These are phyloP conservation scores for Acrossocheilus wenchowensis DNA, from an alignment of 2,797 vertebrate species.

Conservation along the genomic window DNA sequence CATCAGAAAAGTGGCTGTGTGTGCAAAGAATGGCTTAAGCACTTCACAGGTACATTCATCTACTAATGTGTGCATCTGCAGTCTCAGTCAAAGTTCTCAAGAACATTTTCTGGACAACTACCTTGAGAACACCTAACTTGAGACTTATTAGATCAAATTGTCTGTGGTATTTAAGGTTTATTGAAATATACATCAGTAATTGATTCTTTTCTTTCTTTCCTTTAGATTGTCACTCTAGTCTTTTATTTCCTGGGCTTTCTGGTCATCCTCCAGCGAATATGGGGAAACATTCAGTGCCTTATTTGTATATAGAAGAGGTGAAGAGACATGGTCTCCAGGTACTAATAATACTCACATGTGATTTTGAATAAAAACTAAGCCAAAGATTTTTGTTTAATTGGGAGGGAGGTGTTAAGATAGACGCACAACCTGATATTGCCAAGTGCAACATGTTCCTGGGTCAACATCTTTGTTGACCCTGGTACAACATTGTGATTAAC, in stretches of 20 bases:
- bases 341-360: slow-evolving; percentile 22
- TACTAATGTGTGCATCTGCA: not conserved
- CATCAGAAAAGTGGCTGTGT: slow-evolving; percentile 57
- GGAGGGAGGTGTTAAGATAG: not conserved
- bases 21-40: slow-evolving; percentile 67
- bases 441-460: too few species aligned
- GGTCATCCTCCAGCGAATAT: slow-evolving; percentile 79
- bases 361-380: not conserved
- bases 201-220: slow-evolving; percentile 57
- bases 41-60: slow-evolving; percentile 73
- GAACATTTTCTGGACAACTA: not conserved
- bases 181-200: slow-evolving; percentile 13
- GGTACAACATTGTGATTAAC: too few species aligned
- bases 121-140: not conserved
- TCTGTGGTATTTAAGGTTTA: not conserved
- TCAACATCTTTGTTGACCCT: too few species aligned
- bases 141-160: not conserved
- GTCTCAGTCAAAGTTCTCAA: not conserved
- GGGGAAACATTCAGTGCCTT: slow-evolving; percentile 75
- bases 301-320: slow-evolving; percentile 69
- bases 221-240: slow-evolving; percentile 75
- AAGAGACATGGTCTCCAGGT: slow-evolving; percentile 51
- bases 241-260: slow-evolving; percentile 80
- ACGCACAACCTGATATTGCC: too few species aligned
- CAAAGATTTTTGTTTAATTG: not conserved